Conservation (phyloP, 2,797 vertebrate genomes). For the Platalea minor region DNA sequence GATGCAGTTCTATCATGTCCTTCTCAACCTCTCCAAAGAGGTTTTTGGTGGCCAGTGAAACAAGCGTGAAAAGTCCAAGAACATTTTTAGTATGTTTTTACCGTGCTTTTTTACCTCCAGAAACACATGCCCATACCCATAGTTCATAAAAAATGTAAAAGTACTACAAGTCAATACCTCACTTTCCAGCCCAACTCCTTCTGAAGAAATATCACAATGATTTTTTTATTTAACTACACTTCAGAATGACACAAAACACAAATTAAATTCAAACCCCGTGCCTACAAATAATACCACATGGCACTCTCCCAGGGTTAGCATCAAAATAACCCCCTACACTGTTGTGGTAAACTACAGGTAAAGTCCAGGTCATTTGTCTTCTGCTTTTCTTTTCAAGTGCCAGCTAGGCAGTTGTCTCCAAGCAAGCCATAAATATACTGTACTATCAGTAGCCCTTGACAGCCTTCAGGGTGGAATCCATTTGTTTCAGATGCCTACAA, state of each 20-base stretch:
- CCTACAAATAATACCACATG: background rate
- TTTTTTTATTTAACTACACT: background rate
- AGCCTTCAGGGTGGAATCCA: background rate
- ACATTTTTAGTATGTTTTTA: background rate
- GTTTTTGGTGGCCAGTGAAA: background rate
- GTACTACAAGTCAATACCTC: background rate
- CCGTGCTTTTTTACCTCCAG: background rate
- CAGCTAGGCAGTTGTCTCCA: background rate
- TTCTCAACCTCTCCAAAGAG: background rate
- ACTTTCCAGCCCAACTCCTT: background rate
- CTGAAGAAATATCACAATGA: background rate
- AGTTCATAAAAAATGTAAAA: background rate
- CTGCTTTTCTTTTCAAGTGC: background rate
- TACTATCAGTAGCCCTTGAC: background rate
- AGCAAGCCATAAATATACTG: background rate
- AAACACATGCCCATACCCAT: background rate
- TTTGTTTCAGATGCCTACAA: background rate
- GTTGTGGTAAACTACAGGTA: background rate
- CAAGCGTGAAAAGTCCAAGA: background rate
- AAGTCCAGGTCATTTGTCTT: background rate
- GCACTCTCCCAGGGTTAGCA: background rate
- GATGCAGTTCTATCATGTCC: background rate
- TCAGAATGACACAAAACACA: background rate
- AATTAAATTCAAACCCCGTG: background rate
- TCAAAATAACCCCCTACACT: background rate